These are phyloP conservation scores for Dermatemys mawii DNA, from an alignment of 2,113 vertebrate genomes.

Conservation along the genomic window DNA sequence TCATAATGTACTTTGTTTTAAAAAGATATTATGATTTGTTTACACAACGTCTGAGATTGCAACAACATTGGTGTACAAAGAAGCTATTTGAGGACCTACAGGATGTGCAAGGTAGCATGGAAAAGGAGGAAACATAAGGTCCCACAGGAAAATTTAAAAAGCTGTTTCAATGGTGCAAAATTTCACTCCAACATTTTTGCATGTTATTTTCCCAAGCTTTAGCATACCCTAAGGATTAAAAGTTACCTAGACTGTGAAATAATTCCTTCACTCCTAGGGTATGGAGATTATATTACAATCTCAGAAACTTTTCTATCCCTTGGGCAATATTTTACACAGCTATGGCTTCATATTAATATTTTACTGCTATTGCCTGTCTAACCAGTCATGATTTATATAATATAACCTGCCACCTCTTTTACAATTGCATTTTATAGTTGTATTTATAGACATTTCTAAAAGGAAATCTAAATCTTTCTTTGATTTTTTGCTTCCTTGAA, in stretches of 20 bases:
- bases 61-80: not conserved
- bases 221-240: not conserved
- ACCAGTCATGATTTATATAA: not conserved
- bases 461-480: not conserved
- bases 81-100: not conserved
- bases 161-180: not conserved
- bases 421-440: not conserved
- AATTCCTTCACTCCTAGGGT: not conserved
- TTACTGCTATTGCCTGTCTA: constrained; percentile 8
- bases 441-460: not conserved
- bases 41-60: not conserved
- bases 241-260: not conserved
- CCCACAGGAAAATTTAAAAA: not conserved
- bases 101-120: not conserved
- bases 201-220: not conserved
- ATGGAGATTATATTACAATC: not conserved
- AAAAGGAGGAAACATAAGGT: not conserved
- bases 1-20: not conserved
- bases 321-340: not conserved
- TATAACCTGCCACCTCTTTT: not conserved
- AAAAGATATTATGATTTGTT: not conserved
- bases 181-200: not conserved
- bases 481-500: not conserved
- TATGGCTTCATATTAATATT: not conserved
- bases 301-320: not conserved